Evolutionary conservation across 2,113 vertebrate species (phyloP).

Genomic region (Theristicus caerulescens): DNA sequence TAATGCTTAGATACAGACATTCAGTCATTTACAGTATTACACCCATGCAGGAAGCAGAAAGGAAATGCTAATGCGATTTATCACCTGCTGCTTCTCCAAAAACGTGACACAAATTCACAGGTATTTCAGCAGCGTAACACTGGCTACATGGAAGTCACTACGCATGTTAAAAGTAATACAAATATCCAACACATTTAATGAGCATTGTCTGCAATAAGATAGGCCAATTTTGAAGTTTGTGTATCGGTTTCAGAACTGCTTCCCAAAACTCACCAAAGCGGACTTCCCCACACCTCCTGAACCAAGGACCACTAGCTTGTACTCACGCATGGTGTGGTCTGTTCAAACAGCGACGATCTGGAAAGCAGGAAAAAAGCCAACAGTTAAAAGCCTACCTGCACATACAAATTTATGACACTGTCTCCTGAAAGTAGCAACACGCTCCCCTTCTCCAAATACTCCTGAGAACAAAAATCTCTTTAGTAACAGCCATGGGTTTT

Average conservation of each 20-base stretch:
- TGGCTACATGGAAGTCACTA: background rate
- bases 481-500: background rate
- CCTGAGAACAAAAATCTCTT: background rate
- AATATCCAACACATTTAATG: accelerated
- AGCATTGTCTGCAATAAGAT: accelerated
- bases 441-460: accelerated
- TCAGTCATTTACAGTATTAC: accelerated
- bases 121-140: background rate
- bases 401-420: accelerated
- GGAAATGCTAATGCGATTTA: background rate
- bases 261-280: slow-evolving; percentile 90
- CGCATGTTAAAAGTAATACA: accelerated
- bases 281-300: slow-evolving; percentile 99
- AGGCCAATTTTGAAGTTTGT: background rate
- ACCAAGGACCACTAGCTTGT: slow-evolving; percentile 99
- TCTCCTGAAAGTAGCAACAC: background rate
- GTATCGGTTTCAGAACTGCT: background rate
- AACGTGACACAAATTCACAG: background rate
- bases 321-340: slow-evolving; percentile 97
- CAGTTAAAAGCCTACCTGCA: background rate
- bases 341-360: slow-evolving; percentile 84
- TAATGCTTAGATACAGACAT: too few species aligned
- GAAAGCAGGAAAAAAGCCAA: slow-evolving; percentile 21
- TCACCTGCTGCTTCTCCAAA: background rate
- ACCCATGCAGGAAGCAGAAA: background rate